phyloP scores from a whole-genome alignment of 2,797 vertebrate species.

The Parotocinclus haroldoi region DNA sequence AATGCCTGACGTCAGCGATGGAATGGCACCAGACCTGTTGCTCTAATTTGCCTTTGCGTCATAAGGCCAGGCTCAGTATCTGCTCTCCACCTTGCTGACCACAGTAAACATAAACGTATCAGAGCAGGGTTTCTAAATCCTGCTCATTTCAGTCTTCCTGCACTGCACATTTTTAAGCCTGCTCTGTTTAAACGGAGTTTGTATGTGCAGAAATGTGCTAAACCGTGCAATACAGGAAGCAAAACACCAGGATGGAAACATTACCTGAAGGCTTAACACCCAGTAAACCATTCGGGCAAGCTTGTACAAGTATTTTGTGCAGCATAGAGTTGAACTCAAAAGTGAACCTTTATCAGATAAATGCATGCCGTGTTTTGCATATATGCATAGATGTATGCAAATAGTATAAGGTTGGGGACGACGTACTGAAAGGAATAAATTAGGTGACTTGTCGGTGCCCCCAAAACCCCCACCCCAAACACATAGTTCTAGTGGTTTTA shows the following conservation, averaged over 20 bases:
- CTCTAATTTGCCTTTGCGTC: slow-evolving; percentile 64
- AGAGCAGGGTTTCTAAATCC: neutral
- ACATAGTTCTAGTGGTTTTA: too few relatives aligned
- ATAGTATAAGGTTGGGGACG: too few relatives aligned
- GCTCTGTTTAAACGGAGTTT: too few relatives aligned
- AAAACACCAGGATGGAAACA: too few relatives aligned
- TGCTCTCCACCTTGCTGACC: slow-evolving; percentile 15
- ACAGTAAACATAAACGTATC: neutral
- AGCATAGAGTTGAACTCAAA: neutral
- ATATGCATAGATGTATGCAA: too few relatives aligned
- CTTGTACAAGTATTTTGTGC: slow-evolving; percentile 9
- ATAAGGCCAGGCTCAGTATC: slow-evolving; percentile 39
- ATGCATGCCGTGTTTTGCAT: too few relatives aligned
- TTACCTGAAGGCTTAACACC: slow-evolving; percentile 45
- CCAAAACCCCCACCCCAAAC: too few relatives aligned
- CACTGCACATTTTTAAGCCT: neutral
- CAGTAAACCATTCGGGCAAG: slow-evolving; percentile 5
- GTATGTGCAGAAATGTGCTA: too few relatives aligned
- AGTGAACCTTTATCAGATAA: too few relatives aligned
- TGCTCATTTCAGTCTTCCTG: neutral
- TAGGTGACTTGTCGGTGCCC: too few relatives aligned
- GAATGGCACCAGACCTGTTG: slow-evolving; percentile 57
- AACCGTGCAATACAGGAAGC: too few relatives aligned
- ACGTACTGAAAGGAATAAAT: too few relatives aligned
- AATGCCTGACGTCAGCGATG: slow-evolving; percentile 35